Evolutionary conservation across 2,797 vertebrate species (phyloP), one percentile per base, ranked within the genome.

Genomic region (Triplophysa bombifrons): DNA sequence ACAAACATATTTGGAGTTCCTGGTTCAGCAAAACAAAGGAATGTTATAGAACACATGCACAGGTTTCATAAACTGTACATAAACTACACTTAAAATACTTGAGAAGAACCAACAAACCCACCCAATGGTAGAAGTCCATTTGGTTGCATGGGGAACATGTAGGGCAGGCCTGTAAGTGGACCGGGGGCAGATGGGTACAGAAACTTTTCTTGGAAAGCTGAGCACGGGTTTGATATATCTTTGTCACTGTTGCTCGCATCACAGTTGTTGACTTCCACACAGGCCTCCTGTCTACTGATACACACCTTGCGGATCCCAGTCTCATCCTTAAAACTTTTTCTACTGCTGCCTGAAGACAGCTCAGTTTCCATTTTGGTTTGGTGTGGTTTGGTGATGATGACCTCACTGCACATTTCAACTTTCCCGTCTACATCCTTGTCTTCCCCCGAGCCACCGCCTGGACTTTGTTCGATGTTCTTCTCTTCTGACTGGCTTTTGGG

Each of bases 161-260:
- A 97, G 72, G 95, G 91, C 85, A 95, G 86, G 0, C 93, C 88
- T 16, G 93, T 87, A 65, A 91, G 91, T 2, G 91, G 86, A 30
- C 90, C 91, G 5, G 88, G 76, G 22, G 91, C 84, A 17, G 94
- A 88, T 3, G 94, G 94, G 82, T 93, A 93, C 83, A 93, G 88
- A 72, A 94, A 96, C 74, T 96, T 97, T 64, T 95, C 95, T 75
- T 94, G 93, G 83, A 95, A 95, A 56, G 89, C 87, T 30, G 93
- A 90, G 82, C 91, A 95, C 10, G 90, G 88, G 69, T 85, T 94
- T 22, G 90, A 88, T 0, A 94, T 82, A 79, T 95, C 90, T 89
- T 96, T 96, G 70, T 96, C 93, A 0, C 90, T 91, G 20, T 85
- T 78, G 6, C 88, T 70, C 0, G 81, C 85, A 82, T 88, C 88